phyloP scores from a whole-genome alignment of 2,888 invertebrate species.

The Pseudococcus longispinus region DNA sequence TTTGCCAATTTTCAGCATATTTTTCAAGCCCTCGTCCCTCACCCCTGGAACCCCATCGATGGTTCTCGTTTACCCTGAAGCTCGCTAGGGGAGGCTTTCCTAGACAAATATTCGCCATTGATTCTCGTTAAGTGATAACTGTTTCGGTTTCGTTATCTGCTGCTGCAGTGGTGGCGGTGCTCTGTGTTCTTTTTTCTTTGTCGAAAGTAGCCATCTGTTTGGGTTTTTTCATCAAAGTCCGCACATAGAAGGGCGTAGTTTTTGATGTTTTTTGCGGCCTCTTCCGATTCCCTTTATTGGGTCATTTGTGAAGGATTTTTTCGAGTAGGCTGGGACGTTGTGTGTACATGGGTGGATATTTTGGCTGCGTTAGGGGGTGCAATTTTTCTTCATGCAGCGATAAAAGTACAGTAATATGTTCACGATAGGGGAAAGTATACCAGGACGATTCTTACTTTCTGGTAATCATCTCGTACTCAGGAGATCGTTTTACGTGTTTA shows the following conservation, averaged over 20 bases:
- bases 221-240: not conserved
- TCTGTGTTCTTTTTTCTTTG: not conserved
- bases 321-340: not conserved
- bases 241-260: not conserved
- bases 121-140: constrained; percentile 27
- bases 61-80: not conserved
- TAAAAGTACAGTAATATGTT: not conserved
- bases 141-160: constrained; percentile 20
- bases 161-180: not conserved
- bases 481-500: too few species aligned
- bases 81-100: not conserved
- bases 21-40: not conserved
- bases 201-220: constrained; percentile 23
- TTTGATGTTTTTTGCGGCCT: not conserved
- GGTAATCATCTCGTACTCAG: not conserved
- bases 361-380: not conserved
- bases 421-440: not conserved
- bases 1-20: constrained; percentile 36
- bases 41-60: not conserved
- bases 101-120: constrained; percentile 34
- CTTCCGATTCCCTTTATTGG: not conserved
- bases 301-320: not conserved
- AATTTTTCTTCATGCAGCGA: not conserved
- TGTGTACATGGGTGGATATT: not conserved
- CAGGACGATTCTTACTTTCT: not conserved